Percentiles rank a stretch among this genome's conserved stretches.
Evolutionary conservation across 2,113 vertebrate species (phyloP).

Genomic region (Myiopsitta monachus): DNA sequence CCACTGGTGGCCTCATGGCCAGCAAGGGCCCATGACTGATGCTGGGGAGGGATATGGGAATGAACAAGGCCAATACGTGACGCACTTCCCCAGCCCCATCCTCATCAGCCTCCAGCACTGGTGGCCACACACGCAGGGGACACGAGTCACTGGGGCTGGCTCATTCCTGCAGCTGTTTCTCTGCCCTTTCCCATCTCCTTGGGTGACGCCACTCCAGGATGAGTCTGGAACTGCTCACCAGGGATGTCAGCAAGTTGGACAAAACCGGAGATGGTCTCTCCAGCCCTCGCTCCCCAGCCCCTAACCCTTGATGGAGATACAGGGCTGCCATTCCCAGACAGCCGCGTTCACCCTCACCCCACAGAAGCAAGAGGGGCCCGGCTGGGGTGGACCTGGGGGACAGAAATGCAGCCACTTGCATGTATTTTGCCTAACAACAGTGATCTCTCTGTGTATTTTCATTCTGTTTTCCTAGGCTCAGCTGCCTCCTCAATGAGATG

Average conservation of each 20-base stretch:
- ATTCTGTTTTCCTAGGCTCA: conserved; percentile 68
- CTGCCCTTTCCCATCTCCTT: not conserved
- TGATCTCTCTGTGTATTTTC: conserved; percentile 63
- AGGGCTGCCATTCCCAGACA: not conserved
- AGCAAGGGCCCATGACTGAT: not conserved
- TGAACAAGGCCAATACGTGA: not conserved
- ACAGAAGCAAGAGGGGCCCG: not conserved
- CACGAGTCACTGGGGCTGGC: not conserved
- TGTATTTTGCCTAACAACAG: conserved; percentile 66
- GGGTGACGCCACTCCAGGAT: fast-evolving
- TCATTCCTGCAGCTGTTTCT: not conserved
- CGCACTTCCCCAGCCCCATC: not conserved
- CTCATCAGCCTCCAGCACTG: not conserved
- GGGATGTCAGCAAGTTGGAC: not conserved
- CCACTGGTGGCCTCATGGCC: not conserved
- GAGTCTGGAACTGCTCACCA: not conserved
- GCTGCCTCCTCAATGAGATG: conserved; percentile 70
- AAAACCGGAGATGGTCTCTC: not conserved
- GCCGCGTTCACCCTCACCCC: not conserved
- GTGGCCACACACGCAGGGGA: not conserved
- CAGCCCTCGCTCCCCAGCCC: not conserved
- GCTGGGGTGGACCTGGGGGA: not conserved
- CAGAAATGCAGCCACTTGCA: conserved; percentile 18
- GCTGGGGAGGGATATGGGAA: not conserved
- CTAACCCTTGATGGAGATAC: not conserved